Evolutionary conservation across 2,888 invertebrate species (phyloP).

Genomic region (Macaria liturata): DNA sequence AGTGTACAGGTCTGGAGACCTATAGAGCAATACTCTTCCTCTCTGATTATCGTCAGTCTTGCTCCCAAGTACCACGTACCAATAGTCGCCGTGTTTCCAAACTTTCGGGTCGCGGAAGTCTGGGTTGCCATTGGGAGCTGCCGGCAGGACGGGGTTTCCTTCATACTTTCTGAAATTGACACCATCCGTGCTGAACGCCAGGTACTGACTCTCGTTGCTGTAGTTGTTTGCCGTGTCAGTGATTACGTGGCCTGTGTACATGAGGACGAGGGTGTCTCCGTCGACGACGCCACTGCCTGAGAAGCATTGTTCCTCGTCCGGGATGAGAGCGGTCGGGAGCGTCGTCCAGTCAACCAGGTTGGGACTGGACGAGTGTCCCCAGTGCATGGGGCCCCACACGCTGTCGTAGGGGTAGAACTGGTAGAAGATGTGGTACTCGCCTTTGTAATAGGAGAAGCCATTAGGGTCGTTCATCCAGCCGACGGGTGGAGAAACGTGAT

Average conservation of each 20-base stretch:
- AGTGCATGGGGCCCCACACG: slow-evolving; percentile 78
- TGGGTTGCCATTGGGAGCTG: slow-evolving; percentile 60
- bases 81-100: slow-evolving; percentile 67
- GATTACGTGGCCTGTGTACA: slow-evolving; percentile 64
- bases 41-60: slow-evolving; percentile 55
- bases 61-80: slow-evolving; percentile 72
- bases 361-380: slow-evolving; percentile 76
- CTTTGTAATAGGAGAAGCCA: slow-evolving; percentile 77
- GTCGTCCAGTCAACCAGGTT: slow-evolving; percentile 78
- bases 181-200: slow-evolving; percentile 70
- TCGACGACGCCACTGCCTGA: slow-evolving; percentile 74
- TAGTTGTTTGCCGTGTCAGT: slow-evolving; percentile 53
- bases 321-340: slow-evolving; percentile 73
- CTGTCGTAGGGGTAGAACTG: slow-evolving; percentile 78
- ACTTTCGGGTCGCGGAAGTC: slow-evolving; percentile 80
- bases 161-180: slow-evolving; percentile 65
- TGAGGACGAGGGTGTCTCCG: slow-evolving; percentile 59
- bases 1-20: slow-evolving; percentile 60
- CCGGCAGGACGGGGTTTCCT: slow-evolving; percentile 67
- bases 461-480: slow-evolving; percentile 85
- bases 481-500: slow-evolving; percentile 69
- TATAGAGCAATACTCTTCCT: slow-evolving; percentile 68
- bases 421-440: slow-evolving; percentile 79
- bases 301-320: slow-evolving; percentile 71
- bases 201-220: slow-evolving; percentile 62